Conservation (phyloP, 2,113 vertebrate genomes). For the Chionis minor region DNA sequence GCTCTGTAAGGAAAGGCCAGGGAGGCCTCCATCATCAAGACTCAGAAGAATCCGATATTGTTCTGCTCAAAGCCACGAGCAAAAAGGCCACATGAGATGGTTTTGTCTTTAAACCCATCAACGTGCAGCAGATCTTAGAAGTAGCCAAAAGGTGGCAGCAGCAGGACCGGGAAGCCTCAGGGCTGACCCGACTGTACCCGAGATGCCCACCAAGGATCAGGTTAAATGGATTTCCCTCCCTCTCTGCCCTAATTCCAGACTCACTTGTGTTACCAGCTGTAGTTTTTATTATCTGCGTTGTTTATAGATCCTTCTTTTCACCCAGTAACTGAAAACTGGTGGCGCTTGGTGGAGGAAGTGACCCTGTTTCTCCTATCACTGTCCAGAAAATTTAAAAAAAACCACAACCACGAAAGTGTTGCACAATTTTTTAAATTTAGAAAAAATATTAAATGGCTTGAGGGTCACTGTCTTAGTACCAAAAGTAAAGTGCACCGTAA, state of each 20-base stretch:
- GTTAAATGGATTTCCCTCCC: neutral
- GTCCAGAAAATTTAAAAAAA: slow-evolving; percentile 9
- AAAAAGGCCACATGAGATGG: neutral
- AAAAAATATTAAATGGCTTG: neutral
- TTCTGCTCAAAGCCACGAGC: neutral
- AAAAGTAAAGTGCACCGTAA: slow-evolving; percentile 74
- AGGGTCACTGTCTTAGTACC: slow-evolving; percentile 71
- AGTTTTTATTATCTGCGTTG: neutral
- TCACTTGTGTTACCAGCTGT: neutral
- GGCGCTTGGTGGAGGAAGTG: fast-evolving
- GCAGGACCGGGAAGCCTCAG: neutral
- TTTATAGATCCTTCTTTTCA: neutral
- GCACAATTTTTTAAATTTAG: neutral
- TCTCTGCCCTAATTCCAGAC: neutral
- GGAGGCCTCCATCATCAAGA: neutral
- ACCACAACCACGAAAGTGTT: neutral
- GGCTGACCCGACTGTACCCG: neutral
- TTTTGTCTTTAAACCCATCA: neutral
- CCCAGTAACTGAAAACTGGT: neutral
- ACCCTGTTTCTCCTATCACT: neutral
- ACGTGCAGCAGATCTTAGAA: neutral
- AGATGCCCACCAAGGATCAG: neutral
- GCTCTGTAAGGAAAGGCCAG: neutral
- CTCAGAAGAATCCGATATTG: neutral
- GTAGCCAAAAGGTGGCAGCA: slow-evolving; percentile 23